Base-by-base conservation (phyloP, 2,113 vertebrate genomes). In the Hippocampus comes region DNA sequence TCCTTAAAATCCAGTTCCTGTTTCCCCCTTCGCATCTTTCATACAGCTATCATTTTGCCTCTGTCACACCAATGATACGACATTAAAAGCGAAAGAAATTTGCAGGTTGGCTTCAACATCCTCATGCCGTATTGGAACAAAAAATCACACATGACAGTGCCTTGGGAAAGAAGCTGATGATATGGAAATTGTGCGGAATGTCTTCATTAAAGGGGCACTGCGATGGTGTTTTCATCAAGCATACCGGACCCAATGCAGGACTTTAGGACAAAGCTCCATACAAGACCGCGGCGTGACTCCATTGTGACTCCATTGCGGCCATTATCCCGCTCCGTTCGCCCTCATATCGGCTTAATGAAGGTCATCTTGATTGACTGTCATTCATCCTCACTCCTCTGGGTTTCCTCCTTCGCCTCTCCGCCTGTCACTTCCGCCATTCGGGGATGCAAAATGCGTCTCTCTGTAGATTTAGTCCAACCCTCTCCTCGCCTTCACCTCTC, bases 291-390 rank as follows among this genome's bases (percentile, higher is more conserved):
- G 48, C 14, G 48, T 2, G 57, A 23, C 46, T 75, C 42, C 25
- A 27, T 74, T 14, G 63, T 65, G 43, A 55, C 15, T 38, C 34
- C 53, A 41, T 68, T 30, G 75, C 70, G 21, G 27, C 59, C 63
- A 21, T 82, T 53, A 63, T 68, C 66, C 72, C 76, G 72, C 46
- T 55, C 49, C 43, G 25, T 70, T 21, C 56, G 41, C 70, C 61
- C 72, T 71, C 30, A 14, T 15, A 49, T 67, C 55, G 17, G 34
- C 49, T 38, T 76, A 59, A 79, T 59, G 60, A 75, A 84, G 82
- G 87, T 87, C 79, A 78, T 81, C 71, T 81, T 79, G 46, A 38
- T 72, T 18, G 72, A 78, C 74, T 76, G 70, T 75, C 78, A 78
- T 79, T 57, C 68, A 64, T 65, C 61, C 27, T 49, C 20, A 53